Evolutionary conservation across 2,888 invertebrate genomes (phyloP), one percentile per base, ranked within the genome.

Genomic region (Rhaphigaster nebulosa): DNA sequence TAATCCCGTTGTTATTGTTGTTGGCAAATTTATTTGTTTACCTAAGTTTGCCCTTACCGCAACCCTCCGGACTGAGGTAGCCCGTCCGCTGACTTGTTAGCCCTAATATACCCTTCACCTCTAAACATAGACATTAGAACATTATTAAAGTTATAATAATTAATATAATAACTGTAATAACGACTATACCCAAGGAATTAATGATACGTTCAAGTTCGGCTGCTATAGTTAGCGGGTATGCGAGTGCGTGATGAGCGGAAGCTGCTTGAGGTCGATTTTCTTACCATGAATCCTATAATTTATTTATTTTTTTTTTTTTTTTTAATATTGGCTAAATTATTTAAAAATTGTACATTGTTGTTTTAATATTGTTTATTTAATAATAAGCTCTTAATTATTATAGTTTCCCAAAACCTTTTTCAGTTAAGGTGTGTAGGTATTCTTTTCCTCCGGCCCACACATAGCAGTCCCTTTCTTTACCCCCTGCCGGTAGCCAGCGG

Each of bases 121-220:
- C 29, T 65, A 29, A 65, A 65, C 65, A 65, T 65, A 65, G 65
- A 10, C 65, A 65, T 65, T 65, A 65, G 29, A 65, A 65, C 65
- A 5, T 65, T 65, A 65, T 65, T 65, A 65, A 65, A 65, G 15
- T 34, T 65, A 65, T 65, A 65, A 65, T 65, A 65, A 65, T 65
- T 65, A 29, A 65, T 65, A 65, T 65, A 65, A 65, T 65, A 65
- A 65, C 65, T 29, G 65, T 65, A 65, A 65, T 65, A 65, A 65
- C 29, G 29, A 29, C 60, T 60, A 1, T 65, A 13, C 18, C 29
- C 60, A 6, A 65, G 65, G 65, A 29, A 65, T 65, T 65, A 65
- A 65, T 65, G 65, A 65, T 65, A 65, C 65, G 65, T 15, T 18
- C 65, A 29, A 29, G 65, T 65, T 29, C 29, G 65, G 3, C 65